A percentile compares a stretch with the other conserved stretches of the same genome.
These are phyloP conservation scores for Syngnathus typhle DNA, from an alignment of 2,113 vertebrate species.

Conservation along the genomic window DNA sequence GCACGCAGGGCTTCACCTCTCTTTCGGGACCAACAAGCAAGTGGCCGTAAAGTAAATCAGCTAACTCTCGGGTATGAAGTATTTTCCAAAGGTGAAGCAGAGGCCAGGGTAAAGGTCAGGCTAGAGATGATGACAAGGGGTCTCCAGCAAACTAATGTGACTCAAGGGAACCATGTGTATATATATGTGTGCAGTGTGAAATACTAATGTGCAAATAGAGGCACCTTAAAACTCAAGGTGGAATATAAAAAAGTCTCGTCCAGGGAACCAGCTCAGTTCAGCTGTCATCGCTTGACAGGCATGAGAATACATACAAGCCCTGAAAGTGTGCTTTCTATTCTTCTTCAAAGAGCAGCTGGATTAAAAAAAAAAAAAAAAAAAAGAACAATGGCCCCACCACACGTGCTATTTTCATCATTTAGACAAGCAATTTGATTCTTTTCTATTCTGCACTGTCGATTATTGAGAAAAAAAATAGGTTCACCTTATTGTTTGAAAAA, in stretches of 20 bases:
- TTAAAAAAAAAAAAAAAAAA: neutral
- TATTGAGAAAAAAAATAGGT: no score
- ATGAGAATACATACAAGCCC: constrained; percentile 10
- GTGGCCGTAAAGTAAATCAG: constrained; percentile 4
- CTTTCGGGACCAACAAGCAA: constrained; percentile 1
- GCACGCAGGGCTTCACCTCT: neutral
- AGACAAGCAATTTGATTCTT: neutral
- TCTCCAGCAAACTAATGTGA: constrained; percentile 2
- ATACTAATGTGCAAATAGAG: neutral
- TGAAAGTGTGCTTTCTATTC: constrained; percentile 8
- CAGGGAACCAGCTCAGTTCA: constrained; percentile 2
- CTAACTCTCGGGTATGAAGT: neutral
- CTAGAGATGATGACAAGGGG: neutral
- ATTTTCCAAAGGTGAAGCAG: constrained; percentile 1
- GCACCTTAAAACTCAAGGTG: constrained; percentile 20
- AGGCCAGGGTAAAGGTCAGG: constrained; percentile 5
- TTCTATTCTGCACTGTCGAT: no score
- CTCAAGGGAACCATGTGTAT: neutral
- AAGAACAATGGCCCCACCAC: neutral
- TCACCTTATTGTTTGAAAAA: no score
- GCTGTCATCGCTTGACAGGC: constrained; percentile 9
- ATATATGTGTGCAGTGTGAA: neutral
- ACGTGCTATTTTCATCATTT: constrained; percentile 1
- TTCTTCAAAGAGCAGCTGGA: constrained; percentile 1
- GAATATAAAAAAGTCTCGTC: constrained; percentile 5